Conservation (phyloP, 2,797 vertebrate genomes). For the Glyptemys insculpta region DNA sequence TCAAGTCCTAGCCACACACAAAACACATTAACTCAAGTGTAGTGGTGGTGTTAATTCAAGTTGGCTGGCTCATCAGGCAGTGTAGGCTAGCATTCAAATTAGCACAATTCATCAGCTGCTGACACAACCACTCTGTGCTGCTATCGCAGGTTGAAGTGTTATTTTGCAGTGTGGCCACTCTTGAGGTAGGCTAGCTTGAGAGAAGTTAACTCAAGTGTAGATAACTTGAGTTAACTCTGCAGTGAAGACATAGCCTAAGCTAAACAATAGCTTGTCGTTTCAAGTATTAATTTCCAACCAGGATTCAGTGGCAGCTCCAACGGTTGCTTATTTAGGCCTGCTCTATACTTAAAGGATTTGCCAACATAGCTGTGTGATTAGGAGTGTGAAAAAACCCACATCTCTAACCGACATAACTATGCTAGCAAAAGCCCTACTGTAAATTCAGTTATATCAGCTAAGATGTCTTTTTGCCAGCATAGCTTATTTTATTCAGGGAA, state of each 20-base stretch:
- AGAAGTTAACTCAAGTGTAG: not conserved
- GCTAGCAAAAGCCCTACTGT: not conserved
- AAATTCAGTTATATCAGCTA: not conserved
- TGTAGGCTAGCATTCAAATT: not conserved
- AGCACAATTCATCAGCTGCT: not conserved
- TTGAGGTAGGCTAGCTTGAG: not conserved
- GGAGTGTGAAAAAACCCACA: not conserved
- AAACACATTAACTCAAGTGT: not conserved
- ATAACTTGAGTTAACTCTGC: not conserved
- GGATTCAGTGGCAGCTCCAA: not conserved
- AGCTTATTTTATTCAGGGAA: not conserved
- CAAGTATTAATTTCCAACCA: not conserved
- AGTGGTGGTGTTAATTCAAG: not conserved
- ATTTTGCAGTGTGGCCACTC: not conserved
- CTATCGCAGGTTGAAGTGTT: not conserved
- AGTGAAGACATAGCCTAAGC: not conserved
- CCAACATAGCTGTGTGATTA: not conserved
- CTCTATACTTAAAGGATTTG: not conserved
- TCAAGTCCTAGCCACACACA: not conserved
- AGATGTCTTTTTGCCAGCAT: not conserved
- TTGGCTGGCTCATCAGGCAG: not conserved
- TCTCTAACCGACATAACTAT: not conserved
- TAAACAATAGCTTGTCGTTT: not conserved
- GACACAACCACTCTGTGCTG: not conserved
- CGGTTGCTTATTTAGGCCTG: not conserved